These are phyloP conservation scores for Gryllus longicercus DNA, from an alignment of 2,888 invertebrate species.

Conservation along the genomic window DNA sequence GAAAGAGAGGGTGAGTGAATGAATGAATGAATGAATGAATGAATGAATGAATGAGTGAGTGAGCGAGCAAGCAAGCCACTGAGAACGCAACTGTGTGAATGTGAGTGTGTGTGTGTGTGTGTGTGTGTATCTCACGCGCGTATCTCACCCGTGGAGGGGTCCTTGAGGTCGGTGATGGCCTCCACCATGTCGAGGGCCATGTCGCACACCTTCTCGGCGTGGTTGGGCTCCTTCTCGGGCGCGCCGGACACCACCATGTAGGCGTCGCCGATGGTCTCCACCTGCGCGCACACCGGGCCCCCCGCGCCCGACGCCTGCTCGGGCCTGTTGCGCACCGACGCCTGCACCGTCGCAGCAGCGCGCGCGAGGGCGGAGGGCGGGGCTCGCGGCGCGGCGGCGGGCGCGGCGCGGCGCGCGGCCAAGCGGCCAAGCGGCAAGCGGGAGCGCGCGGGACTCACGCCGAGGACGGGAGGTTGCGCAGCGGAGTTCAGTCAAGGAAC, in stretches of 20 bases:
- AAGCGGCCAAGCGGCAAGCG: too few species aligned
- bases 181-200: slow-evolving; percentile 97
- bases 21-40: too few species aligned
- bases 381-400: too few species aligned
- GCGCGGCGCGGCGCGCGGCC: too few species aligned
- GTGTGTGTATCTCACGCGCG: neutral
- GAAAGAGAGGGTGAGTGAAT: too few species aligned
- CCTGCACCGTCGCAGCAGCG: slow-evolving; percentile 20
- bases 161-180: slow-evolving; percentile 84
- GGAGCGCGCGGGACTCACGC: neutral
- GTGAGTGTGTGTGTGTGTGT: too few species aligned
- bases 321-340: slow-evolving; percentile 28
- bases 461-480: neutral
- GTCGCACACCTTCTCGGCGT: slow-evolving; percentile 87
- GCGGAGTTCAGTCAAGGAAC: neutral
- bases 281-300: slow-evolving; percentile 53
- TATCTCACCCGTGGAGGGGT: slow-evolving; percentile 78
- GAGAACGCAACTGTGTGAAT: too few species aligned
- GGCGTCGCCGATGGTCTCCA: slow-evolving; percentile 96
- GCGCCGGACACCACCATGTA: slow-evolving; percentile 98
- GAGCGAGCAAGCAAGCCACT: too few species aligned
- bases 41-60: too few species aligned
- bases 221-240: slow-evolving; percentile 82
- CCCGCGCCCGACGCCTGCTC: slow-evolving; percentile 29
- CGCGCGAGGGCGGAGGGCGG: neutral